Conservation (phyloP, 2,113 vertebrate genomes). For the Desmodus rotundus region DNA sequence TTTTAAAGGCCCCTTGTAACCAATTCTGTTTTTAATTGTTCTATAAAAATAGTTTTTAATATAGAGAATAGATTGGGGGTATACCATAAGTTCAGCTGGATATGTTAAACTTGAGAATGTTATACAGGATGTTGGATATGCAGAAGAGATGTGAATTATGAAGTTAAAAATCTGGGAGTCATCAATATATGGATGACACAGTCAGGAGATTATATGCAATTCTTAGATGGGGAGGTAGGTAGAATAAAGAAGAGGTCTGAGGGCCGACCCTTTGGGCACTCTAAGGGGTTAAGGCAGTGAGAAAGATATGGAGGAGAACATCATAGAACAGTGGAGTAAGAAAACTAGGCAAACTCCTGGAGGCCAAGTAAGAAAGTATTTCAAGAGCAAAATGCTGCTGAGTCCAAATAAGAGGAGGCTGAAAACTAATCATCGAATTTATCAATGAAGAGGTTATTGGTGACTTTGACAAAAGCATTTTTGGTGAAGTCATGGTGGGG, state of each 20-base stretch:
- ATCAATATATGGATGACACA: neutral
- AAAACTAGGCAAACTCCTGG: neutral
- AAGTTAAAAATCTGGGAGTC: neutral
- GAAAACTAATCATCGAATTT: neutral
- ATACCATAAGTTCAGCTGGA: neutral
- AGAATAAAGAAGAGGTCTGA: neutral
- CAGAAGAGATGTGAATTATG: neutral
- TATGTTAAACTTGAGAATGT: neutral
- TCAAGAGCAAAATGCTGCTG: neutral
- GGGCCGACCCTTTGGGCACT: neutral
- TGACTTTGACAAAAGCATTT: neutral
- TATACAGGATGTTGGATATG: neutral
- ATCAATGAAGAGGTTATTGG: neutral
- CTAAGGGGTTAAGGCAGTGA: neutral
- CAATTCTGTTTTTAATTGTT: slow-evolving; percentile 6
- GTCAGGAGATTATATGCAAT: neutral
- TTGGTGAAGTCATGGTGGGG: neutral
- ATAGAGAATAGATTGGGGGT: neutral
- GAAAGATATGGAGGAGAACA: neutral
- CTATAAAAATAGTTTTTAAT: too few relatives aligned
- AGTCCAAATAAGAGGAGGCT: neutral
- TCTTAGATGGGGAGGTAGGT: neutral
- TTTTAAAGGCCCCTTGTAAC: neutral
- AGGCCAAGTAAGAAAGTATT: slow-evolving; percentile 7
- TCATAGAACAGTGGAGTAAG: neutral